Evolutionary conservation across 2,888 invertebrate species (phyloP).

Genomic region (Thyatira batis): DNA sequence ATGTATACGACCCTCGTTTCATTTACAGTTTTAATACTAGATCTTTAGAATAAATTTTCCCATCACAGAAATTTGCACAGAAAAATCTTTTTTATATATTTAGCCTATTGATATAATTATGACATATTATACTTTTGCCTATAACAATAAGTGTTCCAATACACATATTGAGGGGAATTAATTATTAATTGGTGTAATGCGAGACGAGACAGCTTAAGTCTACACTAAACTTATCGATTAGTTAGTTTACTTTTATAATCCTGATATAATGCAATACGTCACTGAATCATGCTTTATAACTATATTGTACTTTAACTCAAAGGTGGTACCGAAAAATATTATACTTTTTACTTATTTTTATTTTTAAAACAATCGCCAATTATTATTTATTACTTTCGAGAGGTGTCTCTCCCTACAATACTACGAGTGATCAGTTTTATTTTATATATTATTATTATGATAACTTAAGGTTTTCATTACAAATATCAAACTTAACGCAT

Average conservation of each 20-base stretch:
- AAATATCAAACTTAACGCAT: slow-evolving; percentile 69
- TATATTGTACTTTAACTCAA: slow-evolving; percentile 81
- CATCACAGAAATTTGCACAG: slow-evolving; percentile 81
- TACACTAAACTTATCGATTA: slow-evolving; percentile 72
- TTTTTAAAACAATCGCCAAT: slow-evolving; percentile 70
- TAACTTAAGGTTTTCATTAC: slow-evolving; percentile 63
- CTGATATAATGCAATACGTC: slow-evolving; percentile 71
- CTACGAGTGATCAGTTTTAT: slow-evolving; percentile 66
- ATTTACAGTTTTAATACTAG: slow-evolving; percentile 73
- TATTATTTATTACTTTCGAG: slow-evolving; percentile 66
- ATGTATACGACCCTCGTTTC: slow-evolving; percentile 57
- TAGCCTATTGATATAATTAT: slow-evolving; percentile 79
- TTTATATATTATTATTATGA: slow-evolving; percentile 62
- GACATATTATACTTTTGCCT: slow-evolving; percentile 71
- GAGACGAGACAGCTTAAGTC: slow-evolving; percentile 76
- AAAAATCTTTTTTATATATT: slow-evolving; percentile 62
- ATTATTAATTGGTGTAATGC: slow-evolving; percentile 67
- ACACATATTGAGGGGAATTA: slow-evolving; percentile 64
- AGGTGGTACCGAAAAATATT: slow-evolving; percentile 80
- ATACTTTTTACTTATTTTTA: slow-evolving; percentile 41
- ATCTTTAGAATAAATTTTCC: slow-evolving; percentile 78
- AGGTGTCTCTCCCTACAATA: slow-evolving; percentile 71
- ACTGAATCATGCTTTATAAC: slow-evolving; percentile 73
- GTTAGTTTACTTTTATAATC: slow-evolving; percentile 39
- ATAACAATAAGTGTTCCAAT: slow-evolving; percentile 70